Conservation (phyloP, 2,113 vertebrate species). For the Sphyrna mokarran region DNA sequence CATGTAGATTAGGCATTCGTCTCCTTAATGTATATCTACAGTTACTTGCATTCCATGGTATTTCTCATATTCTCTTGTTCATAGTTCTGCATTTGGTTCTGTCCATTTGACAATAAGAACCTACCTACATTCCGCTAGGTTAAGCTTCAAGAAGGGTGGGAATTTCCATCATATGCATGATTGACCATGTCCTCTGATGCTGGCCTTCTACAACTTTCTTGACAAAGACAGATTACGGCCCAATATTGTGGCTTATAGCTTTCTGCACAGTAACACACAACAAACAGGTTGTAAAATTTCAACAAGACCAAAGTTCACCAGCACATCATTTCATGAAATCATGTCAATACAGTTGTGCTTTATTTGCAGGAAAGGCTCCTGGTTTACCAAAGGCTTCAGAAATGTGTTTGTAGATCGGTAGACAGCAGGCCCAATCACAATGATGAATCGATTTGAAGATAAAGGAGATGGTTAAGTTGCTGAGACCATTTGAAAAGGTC, state of each 20-base stretch:
- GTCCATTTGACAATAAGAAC: background rate
- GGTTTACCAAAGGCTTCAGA: background rate
- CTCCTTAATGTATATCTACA: background rate
- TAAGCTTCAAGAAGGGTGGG: background rate
- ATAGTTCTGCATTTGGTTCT: background rate
- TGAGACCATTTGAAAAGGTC: background rate
- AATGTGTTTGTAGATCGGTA: background rate
- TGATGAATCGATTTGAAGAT: background rate
- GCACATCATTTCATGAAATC: background rate
- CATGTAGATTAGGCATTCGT: background rate
- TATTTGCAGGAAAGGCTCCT: background rate
- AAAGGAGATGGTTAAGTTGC: background rate
- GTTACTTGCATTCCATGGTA: background rate
- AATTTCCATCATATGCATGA: background rate
- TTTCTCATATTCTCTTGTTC: background rate
- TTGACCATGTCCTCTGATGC: background rate
- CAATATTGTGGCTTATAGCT: background rate
- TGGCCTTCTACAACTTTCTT: background rate
- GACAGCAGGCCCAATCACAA: background rate
- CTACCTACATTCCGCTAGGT: background rate
- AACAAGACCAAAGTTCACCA: background rate
- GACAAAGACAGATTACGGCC: background rate
- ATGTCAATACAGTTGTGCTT: background rate
- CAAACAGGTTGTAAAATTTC: background rate
- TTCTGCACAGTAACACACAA: background rate